Base-by-base conservation (phyloP, 2,113 vertebrate species). In the Perca flavescens region DNA sequence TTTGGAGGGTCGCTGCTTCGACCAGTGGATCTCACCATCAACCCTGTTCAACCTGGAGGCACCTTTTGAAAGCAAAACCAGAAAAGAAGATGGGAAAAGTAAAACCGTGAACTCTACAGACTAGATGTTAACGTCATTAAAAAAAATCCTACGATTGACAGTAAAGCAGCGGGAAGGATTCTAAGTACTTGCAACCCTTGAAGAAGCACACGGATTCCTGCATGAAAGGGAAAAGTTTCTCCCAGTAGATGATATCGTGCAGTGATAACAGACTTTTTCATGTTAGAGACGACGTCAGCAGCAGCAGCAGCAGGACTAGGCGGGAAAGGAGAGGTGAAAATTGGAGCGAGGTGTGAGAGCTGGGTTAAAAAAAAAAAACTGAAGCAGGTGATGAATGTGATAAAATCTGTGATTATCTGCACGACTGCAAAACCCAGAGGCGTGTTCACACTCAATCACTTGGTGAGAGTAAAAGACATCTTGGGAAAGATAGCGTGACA, bases 311-410 rank as follows among this genome's bases (percentile, higher is more conserved):
- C 12, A 25, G n/a, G 3, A 47, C 15, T 1, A 31, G 5, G 16
- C 6, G 15, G 5, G 64, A 15, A 11, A 34, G 3, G 5, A 10
- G 53, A 76, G 62, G 73, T 83, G 80, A 69, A 74, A 84, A 78
- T 74, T 54, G 25, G 71, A 58, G 22, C 0, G 1, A 72, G 11
- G 83, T 77, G 71, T 28, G 28, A 66, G 25, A 47, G 31, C 9
- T 15, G 21, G 28, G 22, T 40, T 49, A 6, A 28, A 77, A 61
- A 67, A 58, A 81, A 66, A 62, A 43, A 46, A 28, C 31, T 54
- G 31, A 62, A 36, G 76, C 6, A 1, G 40, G 17, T 16, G 64
- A 14, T 58, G 56, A 77, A 46, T 36, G 22, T 22, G 16, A 72
- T 52, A 49, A 47, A 36, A 62, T 34, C n/a, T 66, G 11, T 36